Base-by-base conservation (phyloP, 64 coral and sea anemone species). In the Porites lutea region DNA sequence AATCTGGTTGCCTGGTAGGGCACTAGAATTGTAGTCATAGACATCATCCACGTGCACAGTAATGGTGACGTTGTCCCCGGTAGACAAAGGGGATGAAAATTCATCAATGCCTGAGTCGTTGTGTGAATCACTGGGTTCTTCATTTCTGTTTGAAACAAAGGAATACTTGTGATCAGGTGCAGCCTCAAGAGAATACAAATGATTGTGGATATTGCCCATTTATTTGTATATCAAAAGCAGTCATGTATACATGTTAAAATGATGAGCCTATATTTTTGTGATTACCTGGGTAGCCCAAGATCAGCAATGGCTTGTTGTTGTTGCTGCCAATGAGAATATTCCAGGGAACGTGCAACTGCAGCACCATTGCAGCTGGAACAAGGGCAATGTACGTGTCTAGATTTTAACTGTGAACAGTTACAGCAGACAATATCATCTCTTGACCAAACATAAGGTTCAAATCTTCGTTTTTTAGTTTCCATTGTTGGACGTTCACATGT, bases 371-470 rank as follows among this genome's bases (percentile, higher is more conserved):
- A 85, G 16, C 14, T 48, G 61, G 57, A 43, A 66, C 82, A 85
- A 22, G 82, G 82, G 61, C 62, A 85, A 85, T 82, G 79, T 11
- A 82, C 79, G 23, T 82, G 79, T 52, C 22, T 86, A 67, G 45
- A 68, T 68, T 59, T 65, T 45, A 67, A 63, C 64, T 86, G 58
- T 58, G 14, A 48, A 68, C 82, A 86, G 55, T 12, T 48, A 66
- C 82, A 85, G 11, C 3, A 5, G 9, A 54, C 9, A 9, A 54
- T 54, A 54, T 54, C 52, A 54, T 54, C 52, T 54, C 52, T 54
- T 54, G 61, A 64, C 61, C 61, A 64, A 64, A 64, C 4, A 4
- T 12, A 4, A 4, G 61, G 61, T 12, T 64, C 10, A 64, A 64
- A 64, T 64, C 61, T 64, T 64, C 61, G 61, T 12, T 18, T 64